phyloP scores from a whole-genome alignment of 2,888 invertebrate species.

The Aleiodes testaceus region DNA sequence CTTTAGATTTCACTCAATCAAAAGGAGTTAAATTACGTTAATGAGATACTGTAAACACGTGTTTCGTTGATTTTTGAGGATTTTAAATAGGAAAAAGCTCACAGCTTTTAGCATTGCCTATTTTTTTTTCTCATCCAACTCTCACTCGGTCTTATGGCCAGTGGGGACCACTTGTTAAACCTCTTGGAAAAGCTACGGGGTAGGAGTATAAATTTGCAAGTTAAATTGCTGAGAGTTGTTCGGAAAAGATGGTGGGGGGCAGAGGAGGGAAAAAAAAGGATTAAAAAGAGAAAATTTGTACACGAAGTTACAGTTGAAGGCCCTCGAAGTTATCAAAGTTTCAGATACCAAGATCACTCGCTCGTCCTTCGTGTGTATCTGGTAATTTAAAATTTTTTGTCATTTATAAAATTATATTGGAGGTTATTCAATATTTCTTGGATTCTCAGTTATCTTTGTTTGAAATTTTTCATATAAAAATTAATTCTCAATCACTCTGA shows the following conservation, averaged over 20 bases:
- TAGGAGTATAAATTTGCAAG: conserved; percentile 59
- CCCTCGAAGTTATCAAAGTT: conserved; percentile 49
- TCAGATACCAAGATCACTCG: conserved; percentile 22
- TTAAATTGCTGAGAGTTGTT: conserved; percentile 56
- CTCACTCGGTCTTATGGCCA: conserved; percentile 29
- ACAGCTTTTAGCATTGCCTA: conserved; percentile 34
- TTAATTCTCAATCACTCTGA: background rate
- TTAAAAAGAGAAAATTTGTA: conserved; percentile 2
- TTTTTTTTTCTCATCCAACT: conserved; percentile 18
- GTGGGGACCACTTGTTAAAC: conserved; percentile 56
- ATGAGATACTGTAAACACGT: conserved; percentile 17
- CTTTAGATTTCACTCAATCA: background rate
- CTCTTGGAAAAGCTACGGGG: conserved; percentile 47
- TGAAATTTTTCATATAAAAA: background rate
- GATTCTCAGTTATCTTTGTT: background rate
- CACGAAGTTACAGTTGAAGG: conserved; percentile 14
- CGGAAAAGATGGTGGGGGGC: conserved; percentile 26
- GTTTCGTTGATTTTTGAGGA: background rate
- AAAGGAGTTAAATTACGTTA: too few species aligned
- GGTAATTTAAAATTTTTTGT: conserved; percentile 10
- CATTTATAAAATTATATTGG: background rate
- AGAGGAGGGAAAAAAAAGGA: conserved; percentile 16
- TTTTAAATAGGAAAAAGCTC: conserved; percentile 33
- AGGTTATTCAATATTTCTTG: background rate
- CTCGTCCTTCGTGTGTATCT: background rate